Base-by-base conservation (phyloP, 2,797 vertebrate genomes). In the Coregonus ussuriensis region DNA sequence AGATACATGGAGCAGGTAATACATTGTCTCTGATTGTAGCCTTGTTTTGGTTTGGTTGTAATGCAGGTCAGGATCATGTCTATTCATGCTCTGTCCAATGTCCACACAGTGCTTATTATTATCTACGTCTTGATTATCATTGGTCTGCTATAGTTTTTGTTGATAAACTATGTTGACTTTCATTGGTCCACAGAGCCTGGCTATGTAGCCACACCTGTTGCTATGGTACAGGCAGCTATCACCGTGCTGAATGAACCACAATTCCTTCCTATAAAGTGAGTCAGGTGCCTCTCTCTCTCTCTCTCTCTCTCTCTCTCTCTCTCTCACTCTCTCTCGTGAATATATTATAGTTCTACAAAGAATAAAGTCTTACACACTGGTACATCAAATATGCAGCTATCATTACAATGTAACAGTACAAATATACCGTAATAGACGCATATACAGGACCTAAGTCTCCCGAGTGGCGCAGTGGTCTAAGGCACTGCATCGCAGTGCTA, bases 1-100 rank as follows among this genome's bases (percentile, higher is more conserved):
- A 95, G 89, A 94, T 97, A 84, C 93, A 92, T 78, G 96, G 95
- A 91, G 94, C 95, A 91, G 96, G 97, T 97, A 89, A 47, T 47
- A 47, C 41, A 47, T 47, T 13, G 2, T 13, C 31, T 66, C 31
- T 66, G 63, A 65, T n/a, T 29, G 76, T 47, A 14, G n/a, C 1
- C 47, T 71, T 18, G 7, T 33, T 11, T 21, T 41, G n/a, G 62
- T 65, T 75, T 63, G 68, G 15, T 74, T 47, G 74, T 72, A 68
- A 97, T 0, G 92, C 18, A 56, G 16, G 16, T 56, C 53, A 56
- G 53, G 53, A 5, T 56, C 18, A 18, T 56, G 53, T n/a, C 18
- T 56, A 18, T 56, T 56, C 90, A 81, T 91, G 96, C 79, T 56
- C 15, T 18, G 53, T 56, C 53, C 53, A 56, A 56, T 56, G 53